Evolutionary conservation across 2,797 vertebrate species (phyloP), one percentile per base, ranked within the genome.

Genomic region (Zalophus californianus): DNA sequence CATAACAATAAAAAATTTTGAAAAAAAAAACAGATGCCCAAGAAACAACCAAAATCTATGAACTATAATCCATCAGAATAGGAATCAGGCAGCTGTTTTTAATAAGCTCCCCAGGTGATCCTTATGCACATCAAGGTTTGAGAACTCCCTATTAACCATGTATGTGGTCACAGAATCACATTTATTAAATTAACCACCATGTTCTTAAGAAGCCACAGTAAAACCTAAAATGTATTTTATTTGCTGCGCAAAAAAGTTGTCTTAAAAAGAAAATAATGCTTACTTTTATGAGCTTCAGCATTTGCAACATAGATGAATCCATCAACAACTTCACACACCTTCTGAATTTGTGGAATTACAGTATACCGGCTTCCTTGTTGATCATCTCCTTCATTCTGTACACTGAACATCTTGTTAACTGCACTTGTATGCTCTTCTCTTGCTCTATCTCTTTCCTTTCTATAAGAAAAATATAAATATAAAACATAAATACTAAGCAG

Each of bases 251-350:
- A 70, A 95, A 21, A 73, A 72, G 58, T 8, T 54, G 6, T 94
- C 90, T 90, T 79, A 50, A 64, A 75, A 94, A 35, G 25, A 77
- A 95, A 48, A 97, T 14, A 90, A 86, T 11, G 1, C 98, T 98
- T 98, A 99, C 99, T 99, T 98, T 98, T 99, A 21, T 98, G 98
- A 79, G 98, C 98, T 98, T 99, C 99, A 35, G 99, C 99, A 96
- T 99, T 99, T 86, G 99, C 99, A 68, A 99, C 99, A 73, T 99
- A 99, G 98, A 99, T 99, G 98, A 99, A 99, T 58, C 99, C 99
- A 94, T 99, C 99, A 79, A 99, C 99, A 58, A 99, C 98, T 97
- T 99, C 98, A 92, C 99, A 99, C 98, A 99, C 99, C 85, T 99
- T 99, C 98, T 99, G 99, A 84, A 99, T 99, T 97, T 99, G 99